These are phyloP conservation scores for Dicrurus megarhynchus DNA, from an alignment of 2,113 vertebrate species.

Conservation along the genomic window DNA sequence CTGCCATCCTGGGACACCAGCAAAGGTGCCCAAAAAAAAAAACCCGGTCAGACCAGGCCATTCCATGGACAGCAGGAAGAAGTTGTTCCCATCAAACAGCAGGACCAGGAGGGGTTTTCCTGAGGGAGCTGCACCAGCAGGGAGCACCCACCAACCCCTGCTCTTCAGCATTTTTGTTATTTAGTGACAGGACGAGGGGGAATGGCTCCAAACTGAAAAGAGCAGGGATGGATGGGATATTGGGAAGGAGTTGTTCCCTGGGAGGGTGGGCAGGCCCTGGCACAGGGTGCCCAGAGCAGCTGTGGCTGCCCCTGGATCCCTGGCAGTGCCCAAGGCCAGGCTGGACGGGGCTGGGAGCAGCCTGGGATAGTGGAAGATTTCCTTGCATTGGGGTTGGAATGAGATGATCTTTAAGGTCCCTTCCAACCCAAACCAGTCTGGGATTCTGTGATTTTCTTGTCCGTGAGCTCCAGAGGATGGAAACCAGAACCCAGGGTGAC, in stretches of 20 bases:
- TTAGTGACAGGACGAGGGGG: not conserved
- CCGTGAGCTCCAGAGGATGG: not conserved
- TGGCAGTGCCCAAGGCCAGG: not conserved
- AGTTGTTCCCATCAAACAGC: not conserved
- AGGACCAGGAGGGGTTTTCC: not conserved
- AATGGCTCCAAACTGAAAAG: no score
- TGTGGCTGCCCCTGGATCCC: not conserved
- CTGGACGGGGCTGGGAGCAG: not conserved
- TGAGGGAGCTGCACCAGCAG: not conserved
- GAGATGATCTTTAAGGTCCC: not conserved
- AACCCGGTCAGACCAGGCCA: not conserved
- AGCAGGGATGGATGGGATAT: rapidly evolving
- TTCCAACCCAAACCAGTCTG: not conserved
- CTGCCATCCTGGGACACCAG: not conserved
- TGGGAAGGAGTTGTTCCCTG: not conserved
- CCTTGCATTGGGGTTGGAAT: not conserved
- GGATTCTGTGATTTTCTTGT: not conserved
- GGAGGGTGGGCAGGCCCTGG: not conserved
- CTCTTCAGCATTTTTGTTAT: not conserved
- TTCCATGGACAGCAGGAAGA: not conserved
- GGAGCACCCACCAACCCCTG: not conserved
- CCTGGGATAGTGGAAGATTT: not conserved
- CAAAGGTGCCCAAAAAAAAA: not conserved
- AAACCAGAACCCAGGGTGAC: not conserved
- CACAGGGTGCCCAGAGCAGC: not conserved